Base-by-base conservation (phyloP, 2,888 invertebrate genomes). In the Synergus umbraculus region DNA sequence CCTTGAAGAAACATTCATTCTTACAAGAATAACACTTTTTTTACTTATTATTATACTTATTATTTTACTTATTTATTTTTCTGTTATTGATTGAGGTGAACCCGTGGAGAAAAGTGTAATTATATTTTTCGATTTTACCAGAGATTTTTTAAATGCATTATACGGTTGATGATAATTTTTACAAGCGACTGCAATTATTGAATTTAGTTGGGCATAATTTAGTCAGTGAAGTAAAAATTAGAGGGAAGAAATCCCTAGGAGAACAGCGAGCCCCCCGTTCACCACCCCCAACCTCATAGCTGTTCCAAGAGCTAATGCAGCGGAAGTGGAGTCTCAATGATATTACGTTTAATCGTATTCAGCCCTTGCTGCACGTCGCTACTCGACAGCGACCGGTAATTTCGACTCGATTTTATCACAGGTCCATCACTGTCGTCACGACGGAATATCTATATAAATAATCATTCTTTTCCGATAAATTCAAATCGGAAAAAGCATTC, bases 251-350 rank as follows among this genome's bases (percentile, higher is more conserved):
- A 64, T 79, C 64, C 64, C 18, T 60, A 7, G 49, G 18, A 64
- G 46, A 18, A 22, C 29, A n/a, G 41, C 41, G 66, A 67, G 43
- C 12, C 29, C 65, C 60, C 54, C 43, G 58, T 66, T 22, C 54
- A 41, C 65, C 13, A 49, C 44, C 64, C 49, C 46, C 54, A 22
- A 41, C 77, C 58, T 80, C 46, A 29, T 46, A 69, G 43, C 22
- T 41, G 13, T 66, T 80, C 78, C 54, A 65, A 54, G 73, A 81
- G 83, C 84, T 87, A 88, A 88, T 87, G 86, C 85, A 84, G 81
- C 86, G 85, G 87, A 90, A 90, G 87, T 88, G 87, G 85, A 88
- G 85, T 86, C 84, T 87, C 86, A 89, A 89, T 86, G 83, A 87
- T 86, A 85, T 90, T 90, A 89, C 83, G 84, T 84, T 82, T 89